Base-by-base conservation (phyloP, 1,140 invertebrate species). In the Zaprionus kolodkinae region DNA sequence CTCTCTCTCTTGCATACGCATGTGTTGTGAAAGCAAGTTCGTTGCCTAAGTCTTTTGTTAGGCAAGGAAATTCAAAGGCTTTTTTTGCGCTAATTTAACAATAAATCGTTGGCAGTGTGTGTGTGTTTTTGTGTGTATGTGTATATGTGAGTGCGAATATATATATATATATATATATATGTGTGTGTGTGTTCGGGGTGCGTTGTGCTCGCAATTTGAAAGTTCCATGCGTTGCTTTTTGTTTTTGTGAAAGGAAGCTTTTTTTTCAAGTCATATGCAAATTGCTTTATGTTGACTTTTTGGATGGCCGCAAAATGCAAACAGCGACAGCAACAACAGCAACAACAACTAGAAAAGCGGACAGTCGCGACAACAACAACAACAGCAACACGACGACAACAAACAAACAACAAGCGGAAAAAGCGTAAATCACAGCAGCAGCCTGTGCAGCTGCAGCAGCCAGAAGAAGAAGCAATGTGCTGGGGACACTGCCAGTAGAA, bases 41-140 rank as follows among this genome's bases (percentile, higher is more conserved):
- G 88, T 88, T 87, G 87, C 78, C 88, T 78, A 87, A 91, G 88
- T 91, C 88, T 84, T 91, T 91, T 84, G 83, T 84, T 81, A 35
- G 33, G 71, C 38, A 81, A 77, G 77, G 73, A 79, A 79, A 77
- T 73, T 77, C 77, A 79, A 79, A 76, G 77, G 59, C 48, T 21
- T 81, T 62, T 81, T 57, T 77, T 65, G 71, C 66, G 65, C 59
- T 72, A 76, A 72, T 86, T 79, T 86, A 76, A 55, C 67, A 70
- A 70, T 61, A 69, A 50, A 67, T 67, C 30, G n/a, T 57, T 55
- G 40, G n/a, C 21, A 12, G 15, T 35, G 15, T 63, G 33, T 43
- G 30, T 35, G 33, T 11, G n/a, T 1, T n/a, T n/a, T n/a, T n/a
- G 9, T 33, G 10, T 43, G n/a, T 45, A 30, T 55, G 11, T 17